phyloP scores from a whole-genome alignment of 2,113 vertebrate genomes.

The Neotoma lepida region DNA sequence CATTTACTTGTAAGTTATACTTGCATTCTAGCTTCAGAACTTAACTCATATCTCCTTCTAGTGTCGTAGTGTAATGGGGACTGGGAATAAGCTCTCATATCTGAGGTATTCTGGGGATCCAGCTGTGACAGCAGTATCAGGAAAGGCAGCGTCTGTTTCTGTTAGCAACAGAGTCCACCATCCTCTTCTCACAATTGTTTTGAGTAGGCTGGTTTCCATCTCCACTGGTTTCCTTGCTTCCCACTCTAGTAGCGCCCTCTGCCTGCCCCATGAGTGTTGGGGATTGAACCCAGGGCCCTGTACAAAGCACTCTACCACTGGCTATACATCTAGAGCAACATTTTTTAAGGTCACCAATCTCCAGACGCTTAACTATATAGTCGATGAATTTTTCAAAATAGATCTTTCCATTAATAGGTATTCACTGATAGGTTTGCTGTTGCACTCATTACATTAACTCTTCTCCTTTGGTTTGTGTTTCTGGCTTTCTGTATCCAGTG shows the following conservation, averaged over 20 bases:
- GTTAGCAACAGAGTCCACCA: neutral
- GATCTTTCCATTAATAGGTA: neutral
- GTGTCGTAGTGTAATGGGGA: neutral
- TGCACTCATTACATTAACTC: neutral
- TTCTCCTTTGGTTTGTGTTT: neutral
- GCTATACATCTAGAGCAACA: neutral
- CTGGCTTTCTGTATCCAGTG: neutral
- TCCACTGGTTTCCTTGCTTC: neutral
- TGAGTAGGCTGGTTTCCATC: neutral
- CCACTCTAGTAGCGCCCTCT: neutral
- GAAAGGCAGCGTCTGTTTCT: neutral
- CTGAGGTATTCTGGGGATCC: neutral
- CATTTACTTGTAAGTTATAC: neutral
- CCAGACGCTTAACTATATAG: accelerated
- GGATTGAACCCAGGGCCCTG: neutral
- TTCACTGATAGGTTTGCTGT: neutral
- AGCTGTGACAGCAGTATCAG: neutral
- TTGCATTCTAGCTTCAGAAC: neutral
- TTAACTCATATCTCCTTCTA: neutral
- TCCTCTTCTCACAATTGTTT: neutral
- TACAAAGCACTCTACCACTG: neutral
- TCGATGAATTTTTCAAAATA: neutral
- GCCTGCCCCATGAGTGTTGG: neutral
- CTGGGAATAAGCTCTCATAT: neutral
- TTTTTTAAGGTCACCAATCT: neutral